These are phyloP conservation scores for Dasypus novemcinctus DNA, from an alignment of 2,113 vertebrate species.

Conservation along the genomic window DNA sequence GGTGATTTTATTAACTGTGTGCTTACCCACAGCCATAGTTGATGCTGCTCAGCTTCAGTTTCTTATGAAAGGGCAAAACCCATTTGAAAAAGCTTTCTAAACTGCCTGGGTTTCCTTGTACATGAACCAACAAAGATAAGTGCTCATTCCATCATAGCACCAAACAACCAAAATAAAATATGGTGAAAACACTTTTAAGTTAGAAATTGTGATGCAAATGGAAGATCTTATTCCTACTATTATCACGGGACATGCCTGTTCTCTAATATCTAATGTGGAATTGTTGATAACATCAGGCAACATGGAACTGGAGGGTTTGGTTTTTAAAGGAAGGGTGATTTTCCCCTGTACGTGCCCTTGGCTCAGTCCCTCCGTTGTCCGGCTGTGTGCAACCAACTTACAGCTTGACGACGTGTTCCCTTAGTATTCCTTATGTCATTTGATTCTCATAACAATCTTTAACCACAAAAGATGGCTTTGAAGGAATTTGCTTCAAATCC, in stretches of 20 bases:
- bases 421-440: neutral
- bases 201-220: neutral
- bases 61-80: slow-evolving; percentile 4
- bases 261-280: neutral
- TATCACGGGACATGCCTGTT: neutral
- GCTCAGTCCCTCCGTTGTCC: neutral
- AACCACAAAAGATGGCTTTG: neutral
- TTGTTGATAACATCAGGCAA: neutral
- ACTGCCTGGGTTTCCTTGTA: neutral
- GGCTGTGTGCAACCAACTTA: neutral
- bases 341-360: slow-evolving; percentile 18
- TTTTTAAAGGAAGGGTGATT: slow-evolving; percentile 19
- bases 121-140: neutral
- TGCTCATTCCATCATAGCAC: neutral
- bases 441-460: neutral
- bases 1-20: slow-evolving; percentile 34
- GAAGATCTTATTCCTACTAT: neutral
- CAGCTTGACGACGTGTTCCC: neutral
- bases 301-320: neutral
- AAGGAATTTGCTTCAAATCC: neutral
- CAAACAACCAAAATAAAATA: neutral
- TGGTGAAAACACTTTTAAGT: neutral
- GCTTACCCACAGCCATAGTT: neutral
- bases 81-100: slow-evolving; percentile 31
- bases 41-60: neutral